Base-by-base conservation (phyloP, 2,113 vertebrate genomes). In the Tylochromis polylepis region DNA sequence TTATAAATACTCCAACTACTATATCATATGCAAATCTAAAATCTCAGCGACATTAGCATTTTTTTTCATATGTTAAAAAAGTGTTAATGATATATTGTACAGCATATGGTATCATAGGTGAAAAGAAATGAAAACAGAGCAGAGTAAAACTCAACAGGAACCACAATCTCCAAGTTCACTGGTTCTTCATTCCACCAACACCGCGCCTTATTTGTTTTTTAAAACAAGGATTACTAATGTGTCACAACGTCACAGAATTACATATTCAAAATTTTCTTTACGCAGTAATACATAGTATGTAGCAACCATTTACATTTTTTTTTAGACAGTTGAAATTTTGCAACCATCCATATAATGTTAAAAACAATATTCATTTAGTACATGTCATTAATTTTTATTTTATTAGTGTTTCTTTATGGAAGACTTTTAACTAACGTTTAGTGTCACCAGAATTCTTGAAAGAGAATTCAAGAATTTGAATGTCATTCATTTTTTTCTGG, bases 111-210 rank as follows among this genome's bases (percentile, higher is more conserved):
- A 8, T 67, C 34, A 67, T 11, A 38, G 20, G 34, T 38, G 34
- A 67, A 60, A 60, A 60, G 16, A 34, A 65, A 36, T 0, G 0
- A 65, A n/a, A 65, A 65, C 31, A 65, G 20, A 65, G 0, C 31
- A n/a, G 31, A 65, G 60, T 0, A 67, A 67, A 67, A 41, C 20
- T 67, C 34, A 67, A 67, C 62, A 9, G 1, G 20, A 67, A 3
- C 1, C n/a, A 9, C 0, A n/a, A n/a, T n/a, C n/a, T n/a, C n/a
- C n/a, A n/a, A n/a, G n/a, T n/a, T n/a, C 12, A 14, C 43, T 5
- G 5, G 43, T 46, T 15, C 7, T 38, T 9, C 8, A 38, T 38
- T 8, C 36, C 36, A 9, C 34, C 34, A 36, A 36, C 8, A 6
- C 34, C 34, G 5, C 34, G 8, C 34, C 34, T 36, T 36, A 38